These are phyloP conservation scores for Antheraea yamamai DNA, from an alignment of 2,888 invertebrate species.

Conservation along the genomic window DNA sequence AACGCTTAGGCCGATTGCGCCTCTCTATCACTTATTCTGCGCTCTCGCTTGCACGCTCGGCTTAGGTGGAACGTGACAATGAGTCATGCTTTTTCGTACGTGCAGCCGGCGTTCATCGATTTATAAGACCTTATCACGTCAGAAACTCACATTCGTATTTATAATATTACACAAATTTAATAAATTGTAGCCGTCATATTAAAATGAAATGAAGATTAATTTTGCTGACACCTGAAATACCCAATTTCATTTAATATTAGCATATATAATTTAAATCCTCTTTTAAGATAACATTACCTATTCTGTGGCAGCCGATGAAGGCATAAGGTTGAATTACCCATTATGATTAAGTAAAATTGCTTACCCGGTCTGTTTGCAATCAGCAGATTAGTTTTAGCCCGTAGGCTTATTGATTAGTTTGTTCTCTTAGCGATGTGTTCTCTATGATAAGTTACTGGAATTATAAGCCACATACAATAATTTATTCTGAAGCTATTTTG, in stretches of 20 bases:
- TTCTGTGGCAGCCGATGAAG: slow-evolving; percentile 69
- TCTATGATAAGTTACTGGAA: slow-evolving; percentile 14
- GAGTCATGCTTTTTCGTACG: no score
- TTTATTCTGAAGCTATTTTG: neutral
- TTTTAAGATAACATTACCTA: slow-evolving; percentile 43
- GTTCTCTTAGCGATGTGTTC: slow-evolving; percentile 36
- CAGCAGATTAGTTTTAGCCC: slow-evolving; percentile 57
- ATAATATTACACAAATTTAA: no score
- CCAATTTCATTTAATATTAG: neutral
- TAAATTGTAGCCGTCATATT: neutral
- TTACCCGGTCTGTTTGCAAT: slow-evolving; percentile 65
- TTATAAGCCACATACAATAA: slow-evolving; percentile 4
- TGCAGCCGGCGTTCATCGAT: no score
- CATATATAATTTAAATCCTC: neutral
- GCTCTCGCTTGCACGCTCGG: no score
- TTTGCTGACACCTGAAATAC: neutral
- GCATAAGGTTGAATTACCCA: slow-evolving; percentile 73
- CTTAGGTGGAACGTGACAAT: no score
- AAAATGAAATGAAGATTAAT: neutral
- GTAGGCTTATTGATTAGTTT: slow-evolving; percentile 66
- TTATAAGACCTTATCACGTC: no score
- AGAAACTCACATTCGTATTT: no score
- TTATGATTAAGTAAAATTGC: slow-evolving; percentile 72
- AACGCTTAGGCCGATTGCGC: no score
- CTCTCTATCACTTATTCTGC: no score